phyloP scores from a whole-genome alignment of 2,113 vertebrate genomes.

The Patagioenas fasciata region DNA sequence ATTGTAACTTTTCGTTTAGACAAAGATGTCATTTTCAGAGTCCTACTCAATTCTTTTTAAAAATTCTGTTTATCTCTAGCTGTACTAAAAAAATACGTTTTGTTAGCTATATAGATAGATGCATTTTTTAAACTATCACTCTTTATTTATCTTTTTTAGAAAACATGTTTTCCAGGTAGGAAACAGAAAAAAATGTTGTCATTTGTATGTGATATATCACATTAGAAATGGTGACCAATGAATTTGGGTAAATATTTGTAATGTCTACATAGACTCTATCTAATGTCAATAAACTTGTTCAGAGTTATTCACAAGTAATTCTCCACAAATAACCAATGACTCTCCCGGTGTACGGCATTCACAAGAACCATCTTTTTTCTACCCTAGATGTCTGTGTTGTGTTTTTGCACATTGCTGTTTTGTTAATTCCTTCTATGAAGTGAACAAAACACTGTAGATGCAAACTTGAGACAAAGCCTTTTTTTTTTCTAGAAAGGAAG shows the following conservation, averaged over 20 bases:
- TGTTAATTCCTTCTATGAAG: background rate
- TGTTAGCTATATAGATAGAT: background rate
- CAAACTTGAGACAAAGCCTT: background rate
- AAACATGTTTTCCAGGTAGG: background rate
- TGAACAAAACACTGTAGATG: background rate
- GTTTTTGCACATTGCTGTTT: background rate
- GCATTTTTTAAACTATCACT: background rate
- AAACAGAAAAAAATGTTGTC: background rate
- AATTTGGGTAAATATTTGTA: background rate
- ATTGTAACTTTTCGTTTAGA: background rate
- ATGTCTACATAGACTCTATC: background rate
- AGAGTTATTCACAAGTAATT: background rate
- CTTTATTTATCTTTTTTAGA: background rate
- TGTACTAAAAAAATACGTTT: background rate
- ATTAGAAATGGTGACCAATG: background rate
- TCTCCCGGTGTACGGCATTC: background rate
- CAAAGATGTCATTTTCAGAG: background rate
- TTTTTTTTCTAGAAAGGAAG: background rate
- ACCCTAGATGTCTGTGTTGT: background rate
- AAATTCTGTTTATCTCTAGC: background rate
- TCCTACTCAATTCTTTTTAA: background rate
- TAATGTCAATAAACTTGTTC: background rate
- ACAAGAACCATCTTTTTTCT: background rate
- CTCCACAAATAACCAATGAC: fast-evolving
- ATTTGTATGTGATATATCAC: background rate